These are phyloP conservation scores for Parauchenoglanis punctatus DNA, from an alignment of 2,797 vertebrate genomes.

Conservation along the genomic window DNA sequence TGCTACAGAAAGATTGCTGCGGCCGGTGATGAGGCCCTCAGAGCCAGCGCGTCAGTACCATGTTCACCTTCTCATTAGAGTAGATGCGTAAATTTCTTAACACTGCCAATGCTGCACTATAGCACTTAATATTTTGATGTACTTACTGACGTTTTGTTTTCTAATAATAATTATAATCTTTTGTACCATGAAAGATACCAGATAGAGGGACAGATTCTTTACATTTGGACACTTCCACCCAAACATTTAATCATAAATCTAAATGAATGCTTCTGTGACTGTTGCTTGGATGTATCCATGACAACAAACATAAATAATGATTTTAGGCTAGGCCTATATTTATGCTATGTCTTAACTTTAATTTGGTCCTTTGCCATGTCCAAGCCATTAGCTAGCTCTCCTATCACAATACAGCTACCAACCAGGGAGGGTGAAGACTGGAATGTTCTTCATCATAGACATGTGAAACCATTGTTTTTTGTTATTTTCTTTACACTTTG, in stretches of 20 bases:
- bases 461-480: not conserved
- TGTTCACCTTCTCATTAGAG: not conserved
- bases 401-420: not conserved
- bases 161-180: not conserved
- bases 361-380: not conserved
- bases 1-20: constrained; percentile 90
- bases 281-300: not conserved
- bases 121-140: not conserved
- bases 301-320: not conserved
- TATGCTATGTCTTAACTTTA: not conserved
- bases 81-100: not conserved
- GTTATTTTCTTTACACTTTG: too few relatives aligned
- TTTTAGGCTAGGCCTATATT: not conserved
- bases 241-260: not conserved
- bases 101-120: not conserved
- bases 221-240: not conserved
- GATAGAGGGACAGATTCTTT: not conserved
- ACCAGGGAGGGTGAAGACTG: not conserved
- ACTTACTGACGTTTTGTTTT: not conserved
- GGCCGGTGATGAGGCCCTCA: constrained; percentile 84
- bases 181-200: not conserved
- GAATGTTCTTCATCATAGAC: not conserved
- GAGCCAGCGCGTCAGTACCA: constrained; percentile 86
- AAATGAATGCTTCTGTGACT: not conserved
- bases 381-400: not conserved